Base-by-base conservation (phyloP, 2,797 vertebrate species). In the Halcyon leucocephala region DNA sequence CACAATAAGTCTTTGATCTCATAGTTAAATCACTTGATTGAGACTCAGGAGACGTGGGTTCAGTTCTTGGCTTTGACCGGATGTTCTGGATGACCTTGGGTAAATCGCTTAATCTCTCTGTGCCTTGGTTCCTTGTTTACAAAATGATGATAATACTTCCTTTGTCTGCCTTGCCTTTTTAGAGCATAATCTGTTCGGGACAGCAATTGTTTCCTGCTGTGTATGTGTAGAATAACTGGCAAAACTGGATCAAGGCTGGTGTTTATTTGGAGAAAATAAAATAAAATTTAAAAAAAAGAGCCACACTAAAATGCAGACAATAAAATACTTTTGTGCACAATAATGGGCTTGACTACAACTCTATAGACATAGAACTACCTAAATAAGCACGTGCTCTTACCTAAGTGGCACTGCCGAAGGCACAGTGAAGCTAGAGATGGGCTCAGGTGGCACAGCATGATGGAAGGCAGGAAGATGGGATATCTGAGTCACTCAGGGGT, bases 31-130 rank as follows among this genome's bases (percentile, higher is more conserved):
- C 96, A 89, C 74, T 94, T 82, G 90, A 92, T 80, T 89, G 92
- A 90, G 77, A 78, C 93, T 94, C 88, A 1, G 78, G 95, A 95
- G 94, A 94, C 19, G 0, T 55, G 67, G 88, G 88, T 95, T 95
- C 96, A 92, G 83, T 89, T 95, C 92, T 90, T 94, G 88, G 95
- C 86, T 97, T 95, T 96, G 95, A 82, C 89, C 37, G 73, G 93
- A 73, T 96, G 88, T 93, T 96, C 81, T 93, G 60, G 39, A 55
- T 90, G 94, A 97, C 96, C 96, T 95, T 95, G 96, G 94, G 71
- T 92, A 96, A 95, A 97, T 95, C 90, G 78, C 84, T 92, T 95
- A 95, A 97, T 97, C 93, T 95, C 81, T 89, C 94, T 94, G 90
- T 70, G 93, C 90, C 92, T 96, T 58, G 86, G 86, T 61, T 96